These are phyloP conservation scores for Drepanosiphum platanoidis DNA, from an alignment of 2,888 invertebrate species.

Conservation along the genomic window DNA sequence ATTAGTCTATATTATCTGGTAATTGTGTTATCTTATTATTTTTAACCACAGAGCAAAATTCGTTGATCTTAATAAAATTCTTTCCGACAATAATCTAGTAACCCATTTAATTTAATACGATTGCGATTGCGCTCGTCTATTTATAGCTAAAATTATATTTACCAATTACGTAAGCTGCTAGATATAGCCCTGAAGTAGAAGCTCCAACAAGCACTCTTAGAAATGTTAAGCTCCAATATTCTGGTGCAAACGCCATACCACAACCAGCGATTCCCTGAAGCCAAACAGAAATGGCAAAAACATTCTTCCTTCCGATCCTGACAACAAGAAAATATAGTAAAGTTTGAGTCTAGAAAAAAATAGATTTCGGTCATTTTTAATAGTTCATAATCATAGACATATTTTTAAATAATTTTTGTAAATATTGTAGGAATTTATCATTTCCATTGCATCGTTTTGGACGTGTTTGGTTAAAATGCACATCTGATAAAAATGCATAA, in stretches of 20 bases:
- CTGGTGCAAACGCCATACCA: slow-evolving; percentile 75
- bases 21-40: too few relatives aligned
- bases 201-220: slow-evolving; percentile 77
- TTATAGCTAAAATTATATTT: slow-evolving; percentile 65
- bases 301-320: slow-evolving; percentile 76
- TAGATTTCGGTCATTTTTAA: background rate
- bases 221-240: slow-evolving; percentile 75
- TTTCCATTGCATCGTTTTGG: background rate
- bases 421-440: background rate
- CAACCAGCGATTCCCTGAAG: slow-evolving; percentile 77
- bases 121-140: background rate
- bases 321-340: slow-evolving; percentile 27
- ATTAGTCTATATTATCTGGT: too few relatives aligned
- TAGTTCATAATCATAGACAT: background rate
- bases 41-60: too few relatives aligned
- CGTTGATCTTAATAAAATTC: too few relatives aligned
- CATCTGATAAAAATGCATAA: too few relatives aligned
- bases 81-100: too few relatives aligned
- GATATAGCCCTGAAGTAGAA: slow-evolving; percentile 80
- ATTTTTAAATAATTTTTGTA: background rate
- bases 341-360: too few relatives aligned
- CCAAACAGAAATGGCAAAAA: slow-evolving; percentile 78
- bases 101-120: too few relatives aligned
- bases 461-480: too few relatives aligned
- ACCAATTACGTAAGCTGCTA: slow-evolving; percentile 83